Percentiles rank a stretch among this genome's conserved stretches.
Conservation (phyloP, 2,888 invertebrate genomes). For the Pharmacophagus antenor region DNA sequence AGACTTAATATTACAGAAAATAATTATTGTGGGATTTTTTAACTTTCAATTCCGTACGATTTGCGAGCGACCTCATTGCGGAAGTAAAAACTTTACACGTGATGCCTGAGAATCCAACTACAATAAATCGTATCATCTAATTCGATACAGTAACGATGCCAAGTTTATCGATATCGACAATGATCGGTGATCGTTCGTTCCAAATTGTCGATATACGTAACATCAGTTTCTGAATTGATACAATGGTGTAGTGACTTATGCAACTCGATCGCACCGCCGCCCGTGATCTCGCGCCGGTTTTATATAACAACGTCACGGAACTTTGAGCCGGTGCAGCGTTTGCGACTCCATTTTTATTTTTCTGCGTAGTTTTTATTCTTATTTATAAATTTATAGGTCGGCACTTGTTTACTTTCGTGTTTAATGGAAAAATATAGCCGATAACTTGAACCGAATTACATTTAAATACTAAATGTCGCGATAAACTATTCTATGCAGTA, state of each 20-base stretch:
- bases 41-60: too few relatives aligned
- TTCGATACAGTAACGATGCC: too few relatives aligned
- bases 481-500: background rate
- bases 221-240: constrained; percentile 34
- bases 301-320: constrained; percentile 41
- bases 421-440: constrained; percentile 12
- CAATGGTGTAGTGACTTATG: constrained; percentile 32
- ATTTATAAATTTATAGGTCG: constrained; percentile 16
- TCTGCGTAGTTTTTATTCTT: constrained; percentile 8
- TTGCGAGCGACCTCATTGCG: too few relatives aligned
- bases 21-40: too few relatives aligned
- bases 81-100: background rate
- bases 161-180: constrained; percentile 2
- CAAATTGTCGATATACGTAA: constrained; percentile 23
- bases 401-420: constrained; percentile 4
- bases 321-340: constrained; percentile 23
- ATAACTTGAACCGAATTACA: background rate
- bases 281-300: constrained; percentile 35
- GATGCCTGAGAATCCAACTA: too few relatives aligned
- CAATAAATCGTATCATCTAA: too few relatives aligned
- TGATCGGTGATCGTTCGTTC: constrained; percentile 11
- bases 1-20: too few relatives aligned
- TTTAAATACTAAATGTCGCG: background rate
- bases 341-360: background rate
- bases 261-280: constrained; percentile 27